Evolutionary conservation across 2,888 invertebrate species (phyloP).

Genomic region (Escarpia spicata): DNA sequence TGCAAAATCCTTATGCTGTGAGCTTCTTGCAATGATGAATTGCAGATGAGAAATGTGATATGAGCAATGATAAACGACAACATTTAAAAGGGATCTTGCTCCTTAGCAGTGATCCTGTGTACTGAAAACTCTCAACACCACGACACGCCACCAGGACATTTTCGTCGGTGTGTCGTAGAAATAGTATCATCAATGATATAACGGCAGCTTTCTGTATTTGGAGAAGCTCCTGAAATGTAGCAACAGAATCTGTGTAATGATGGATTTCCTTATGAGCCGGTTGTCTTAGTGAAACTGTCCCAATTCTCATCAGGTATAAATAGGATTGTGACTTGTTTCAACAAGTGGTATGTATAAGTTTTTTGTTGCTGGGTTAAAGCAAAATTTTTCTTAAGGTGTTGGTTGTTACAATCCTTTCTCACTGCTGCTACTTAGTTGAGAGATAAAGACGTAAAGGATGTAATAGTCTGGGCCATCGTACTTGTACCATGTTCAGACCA

Average conservation of each 20-base stretch:
- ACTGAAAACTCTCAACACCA: no score
- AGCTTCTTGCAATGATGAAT: background rate
- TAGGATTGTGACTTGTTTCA: background rate
- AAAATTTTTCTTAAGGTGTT: background rate
- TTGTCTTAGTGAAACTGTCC: no score
- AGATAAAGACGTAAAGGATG: no score
- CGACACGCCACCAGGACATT: no score
- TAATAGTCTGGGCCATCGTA: no score
- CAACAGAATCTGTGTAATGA: no score
- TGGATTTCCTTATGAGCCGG: no score
- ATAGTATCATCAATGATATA: background rate
- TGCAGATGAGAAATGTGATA: background rate
- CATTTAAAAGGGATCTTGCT: background rate
- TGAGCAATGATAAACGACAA: background rate
- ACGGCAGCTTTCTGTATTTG: no score
- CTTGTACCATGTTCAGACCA: background rate
- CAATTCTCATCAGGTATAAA: background rate
- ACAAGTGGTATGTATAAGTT: background rate
- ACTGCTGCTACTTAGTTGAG: no score
- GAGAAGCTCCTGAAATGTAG: no score
- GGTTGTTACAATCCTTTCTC: background rate
- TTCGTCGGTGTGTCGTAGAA: background rate
- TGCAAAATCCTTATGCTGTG: background rate
- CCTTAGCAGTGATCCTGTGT: no score
- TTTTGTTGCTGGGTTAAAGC: background rate